phyloP scores from a whole-genome alignment of 2,113 vertebrate species.

The Crotalus tigris region DNA sequence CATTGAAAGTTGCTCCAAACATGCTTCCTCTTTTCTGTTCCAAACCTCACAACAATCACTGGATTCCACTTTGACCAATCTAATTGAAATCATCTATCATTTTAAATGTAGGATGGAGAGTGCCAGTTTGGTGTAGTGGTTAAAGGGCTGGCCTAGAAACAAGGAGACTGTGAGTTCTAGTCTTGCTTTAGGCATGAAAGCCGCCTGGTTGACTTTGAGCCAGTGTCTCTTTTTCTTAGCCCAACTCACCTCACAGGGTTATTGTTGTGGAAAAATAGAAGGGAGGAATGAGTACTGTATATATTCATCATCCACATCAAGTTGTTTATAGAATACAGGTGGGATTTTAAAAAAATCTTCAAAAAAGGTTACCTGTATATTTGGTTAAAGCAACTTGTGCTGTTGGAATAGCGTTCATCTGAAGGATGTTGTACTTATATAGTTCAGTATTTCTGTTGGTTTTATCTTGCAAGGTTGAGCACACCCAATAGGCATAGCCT shows the following conservation, averaged over 20 bases:
- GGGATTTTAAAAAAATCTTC: background rate
- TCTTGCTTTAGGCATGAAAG: background rate
- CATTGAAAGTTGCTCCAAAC: background rate
- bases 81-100: background rate
- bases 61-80: background rate
- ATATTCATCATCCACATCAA: background rate
- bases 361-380: slow-evolving; percentile 78
- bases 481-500: slow-evolving; percentile 95
- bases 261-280: background rate
- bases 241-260: background rate
- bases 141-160: background rate
- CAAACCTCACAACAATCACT: background rate
- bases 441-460: slow-evolving; percentile 88
- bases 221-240: background rate
- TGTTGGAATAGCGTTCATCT: slow-evolving; percentile 92
- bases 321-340: background rate
- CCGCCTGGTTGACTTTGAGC: background rate
- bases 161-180: background rate
- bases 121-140: background rate
- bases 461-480: slow-evolving; percentile 88
- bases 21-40: background rate
- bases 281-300: background rate
- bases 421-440: slow-evolving; percentile 89
- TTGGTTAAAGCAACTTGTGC: slow-evolving; percentile 90
- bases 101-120: background rate